phyloP scores from a whole-genome alignment of 64 coral and sea anemone species.

The Montipora capricornis region DNA sequence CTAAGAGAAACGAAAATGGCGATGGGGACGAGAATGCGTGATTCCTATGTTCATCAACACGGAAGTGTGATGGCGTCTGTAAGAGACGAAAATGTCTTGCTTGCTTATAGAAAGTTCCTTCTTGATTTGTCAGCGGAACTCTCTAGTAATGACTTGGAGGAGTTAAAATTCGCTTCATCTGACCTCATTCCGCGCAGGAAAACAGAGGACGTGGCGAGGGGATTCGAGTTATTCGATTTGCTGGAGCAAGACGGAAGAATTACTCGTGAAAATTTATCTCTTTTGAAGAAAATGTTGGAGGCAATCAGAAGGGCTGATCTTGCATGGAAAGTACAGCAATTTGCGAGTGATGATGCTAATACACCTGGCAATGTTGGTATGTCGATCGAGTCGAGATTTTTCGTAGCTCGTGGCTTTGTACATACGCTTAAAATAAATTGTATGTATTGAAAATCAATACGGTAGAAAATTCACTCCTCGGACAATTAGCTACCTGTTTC shows the following conservation, averaged over 20 bases:
- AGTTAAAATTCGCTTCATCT: not conserved
- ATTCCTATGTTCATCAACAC: no score
- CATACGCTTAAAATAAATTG: no score
- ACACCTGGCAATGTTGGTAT: no score
- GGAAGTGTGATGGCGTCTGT: not conserved
- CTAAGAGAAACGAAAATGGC: no score
- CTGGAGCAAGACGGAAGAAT: constrained; percentile 1
- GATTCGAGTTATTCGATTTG: not conserved
- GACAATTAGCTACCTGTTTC: no score
- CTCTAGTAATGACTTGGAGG: not conserved
- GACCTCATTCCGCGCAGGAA: not conserved
- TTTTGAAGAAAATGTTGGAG: not conserved
- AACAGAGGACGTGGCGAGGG: not conserved
- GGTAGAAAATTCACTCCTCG: no score
- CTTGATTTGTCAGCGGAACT: not conserved
- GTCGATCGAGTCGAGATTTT: no score
- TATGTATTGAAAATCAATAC: no score
- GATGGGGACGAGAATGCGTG: no score
- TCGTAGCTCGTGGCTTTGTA: no score
- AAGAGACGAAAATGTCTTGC: not conserved
- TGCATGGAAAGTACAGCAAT: not conserved
- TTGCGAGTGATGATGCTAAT: not conserved
- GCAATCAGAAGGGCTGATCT: constrained; percentile 6
- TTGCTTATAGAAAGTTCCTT: not conserved
- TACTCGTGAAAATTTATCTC: not conserved